Evolutionary conservation across 2,797 vertebrate species (phyloP).

Genomic region (Crocidura indochinensis): DNA sequence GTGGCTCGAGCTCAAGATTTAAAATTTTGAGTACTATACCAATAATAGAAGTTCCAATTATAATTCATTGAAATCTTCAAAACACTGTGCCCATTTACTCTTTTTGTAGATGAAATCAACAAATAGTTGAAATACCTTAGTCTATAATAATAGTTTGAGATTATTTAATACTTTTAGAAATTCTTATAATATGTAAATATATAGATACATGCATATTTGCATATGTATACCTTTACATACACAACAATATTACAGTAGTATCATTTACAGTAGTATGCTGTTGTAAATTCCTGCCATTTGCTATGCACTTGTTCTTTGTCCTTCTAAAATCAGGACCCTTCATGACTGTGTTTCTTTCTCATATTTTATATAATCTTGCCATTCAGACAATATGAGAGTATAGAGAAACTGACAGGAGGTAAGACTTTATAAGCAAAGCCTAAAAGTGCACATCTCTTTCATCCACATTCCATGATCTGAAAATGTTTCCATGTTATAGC

Average conservation of each 20-base stretch:
- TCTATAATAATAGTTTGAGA: neutral
- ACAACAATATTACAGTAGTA: neutral
- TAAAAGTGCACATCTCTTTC: neutral
- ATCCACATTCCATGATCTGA: neutral
- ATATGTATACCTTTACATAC: no score
- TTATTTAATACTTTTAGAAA: neutral
- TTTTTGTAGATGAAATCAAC: neutral
- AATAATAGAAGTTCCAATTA: neutral
- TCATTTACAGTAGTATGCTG: constrained; percentile 17
- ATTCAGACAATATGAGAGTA: neutral
- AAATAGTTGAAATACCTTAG: neutral
- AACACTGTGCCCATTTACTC: neutral
- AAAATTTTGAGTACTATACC: constrained; percentile 32
- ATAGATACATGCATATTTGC: no score
- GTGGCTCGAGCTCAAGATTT: neutral
- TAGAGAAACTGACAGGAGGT: neutral
- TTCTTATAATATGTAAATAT: neutral
- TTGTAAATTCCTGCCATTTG: neutral
- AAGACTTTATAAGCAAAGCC: neutral
- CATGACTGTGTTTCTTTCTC: no score
- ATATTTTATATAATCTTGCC: neutral
- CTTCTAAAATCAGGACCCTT: neutral
- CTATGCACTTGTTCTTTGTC: neutral
- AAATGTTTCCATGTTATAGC: neutral
- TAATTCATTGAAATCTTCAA: constrained; percentile 41